Conservation (phyloP, 2,113 vertebrate genomes). For the Trichomycterus rosablanca region DNA sequence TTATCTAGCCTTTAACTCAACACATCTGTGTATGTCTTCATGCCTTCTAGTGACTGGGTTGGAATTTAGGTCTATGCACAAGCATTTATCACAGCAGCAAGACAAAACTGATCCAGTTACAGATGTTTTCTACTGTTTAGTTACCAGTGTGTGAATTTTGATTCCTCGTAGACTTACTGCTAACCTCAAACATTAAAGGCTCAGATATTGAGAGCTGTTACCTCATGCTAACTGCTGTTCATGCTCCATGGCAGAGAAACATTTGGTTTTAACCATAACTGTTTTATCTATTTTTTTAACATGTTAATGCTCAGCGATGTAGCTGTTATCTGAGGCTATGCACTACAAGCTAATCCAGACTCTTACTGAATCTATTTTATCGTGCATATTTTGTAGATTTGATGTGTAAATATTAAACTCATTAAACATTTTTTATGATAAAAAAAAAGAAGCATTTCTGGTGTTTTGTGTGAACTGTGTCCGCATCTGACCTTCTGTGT, state of each 20-base stretch:
- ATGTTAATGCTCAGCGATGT: background rate
- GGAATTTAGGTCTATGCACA: constrained; percentile 18
- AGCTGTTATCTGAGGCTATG: constrained; percentile 46
- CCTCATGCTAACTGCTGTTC: constrained; percentile 10
- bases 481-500: background rate
- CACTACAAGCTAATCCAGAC: constrained; percentile 58
- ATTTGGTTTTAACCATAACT: too few relatives aligned
- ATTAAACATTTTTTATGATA: constrained; percentile 67
- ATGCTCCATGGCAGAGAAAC: too few relatives aligned
- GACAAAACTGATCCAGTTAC: constrained; percentile 1
- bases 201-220: background rate
- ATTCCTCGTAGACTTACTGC: too few relatives aligned
- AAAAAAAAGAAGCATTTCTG: constrained; percentile 15
- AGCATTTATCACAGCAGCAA: constrained; percentile 7
- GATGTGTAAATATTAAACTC: constrained; percentile 65
- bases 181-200: too few relatives aligned
- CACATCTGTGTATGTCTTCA: background rate
- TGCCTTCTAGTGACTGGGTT: constrained; percentile 4
- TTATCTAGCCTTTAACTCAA: background rate
- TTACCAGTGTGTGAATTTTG: background rate
- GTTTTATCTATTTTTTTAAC: background rate
- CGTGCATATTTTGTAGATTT: constrained; percentile 74
- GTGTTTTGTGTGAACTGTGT: background rate
- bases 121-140: background rate
- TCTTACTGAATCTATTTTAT: constrained; percentile 60